Evolutionary conservation across 2,888 invertebrate genomes (phyloP).

Genomic region (Rhamnusium bicolor): DNA sequence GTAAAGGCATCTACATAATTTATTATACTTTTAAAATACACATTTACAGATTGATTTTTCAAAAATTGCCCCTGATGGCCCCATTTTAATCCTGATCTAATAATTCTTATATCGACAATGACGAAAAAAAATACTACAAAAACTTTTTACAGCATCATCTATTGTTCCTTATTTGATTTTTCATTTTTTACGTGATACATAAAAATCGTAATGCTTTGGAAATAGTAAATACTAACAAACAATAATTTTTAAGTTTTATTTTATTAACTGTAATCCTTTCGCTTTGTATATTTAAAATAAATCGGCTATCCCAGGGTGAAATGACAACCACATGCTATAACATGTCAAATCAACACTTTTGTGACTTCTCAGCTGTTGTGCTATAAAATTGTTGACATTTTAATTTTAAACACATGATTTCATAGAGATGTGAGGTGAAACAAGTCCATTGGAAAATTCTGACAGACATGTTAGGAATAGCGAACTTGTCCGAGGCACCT

Average conservation of each 20-base stretch:
- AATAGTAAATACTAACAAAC: not conserved
- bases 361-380: too few relatives aligned
- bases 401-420: too few relatives aligned
- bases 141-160: constrained; percentile 16
- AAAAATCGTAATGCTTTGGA: not conserved
- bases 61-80: constrained; percentile 49
- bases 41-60: constrained; percentile 34
- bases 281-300: not conserved
- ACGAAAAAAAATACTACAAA: constrained; percentile 39
- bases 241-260: not conserved
- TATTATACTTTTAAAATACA: constrained; percentile 41
- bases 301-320: not conserved
- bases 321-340: too few relatives aligned
- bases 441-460: too few relatives aligned
- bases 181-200: not conserved
- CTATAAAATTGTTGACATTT: too few relatives aligned
- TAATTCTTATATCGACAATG: constrained; percentile 5
- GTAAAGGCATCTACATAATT: constrained; percentile 47
- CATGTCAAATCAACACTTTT: too few relatives aligned
- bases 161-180: not conserved
- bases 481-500: too few relatives aligned
- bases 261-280: too few relatives aligned
- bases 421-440: too few relatives aligned
- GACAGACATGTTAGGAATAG: too few relatives aligned
- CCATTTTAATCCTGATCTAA: constrained; percentile 32